Conservation (phyloP, 1,140 invertebrate species). For the Drosophila repletoides region DNA sequence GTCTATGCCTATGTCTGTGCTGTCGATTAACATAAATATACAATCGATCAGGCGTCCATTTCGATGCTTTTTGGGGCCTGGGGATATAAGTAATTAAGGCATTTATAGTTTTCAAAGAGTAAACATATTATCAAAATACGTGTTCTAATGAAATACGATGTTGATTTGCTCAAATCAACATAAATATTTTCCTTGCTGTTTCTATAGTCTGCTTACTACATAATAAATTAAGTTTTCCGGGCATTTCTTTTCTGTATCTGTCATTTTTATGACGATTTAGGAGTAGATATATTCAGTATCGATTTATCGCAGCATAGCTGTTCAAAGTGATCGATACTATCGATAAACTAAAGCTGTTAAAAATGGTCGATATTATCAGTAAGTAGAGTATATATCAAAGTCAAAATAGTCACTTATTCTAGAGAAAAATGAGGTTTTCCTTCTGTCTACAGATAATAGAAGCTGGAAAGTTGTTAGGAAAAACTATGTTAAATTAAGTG, state of each 20-base stretch:
- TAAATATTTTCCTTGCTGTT: no score
- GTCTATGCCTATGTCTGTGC: neutral
- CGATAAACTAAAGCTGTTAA: no score
- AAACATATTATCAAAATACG: slow-evolving; percentile 16
- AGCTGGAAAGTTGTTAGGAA: no score
- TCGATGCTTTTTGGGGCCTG: neutral
- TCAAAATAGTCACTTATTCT: no score
- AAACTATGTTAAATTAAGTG: neutral
- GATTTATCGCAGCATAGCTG: no score
- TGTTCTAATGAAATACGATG: neutral
- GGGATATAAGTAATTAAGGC: no score
- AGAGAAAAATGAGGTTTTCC: no score
- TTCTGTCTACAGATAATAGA: no score
- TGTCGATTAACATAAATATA: slow-evolving; percentile 23
- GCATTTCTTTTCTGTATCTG: neutral
- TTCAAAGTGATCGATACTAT: no score
- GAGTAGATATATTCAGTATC: neutral
- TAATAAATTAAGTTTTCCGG: neutral
- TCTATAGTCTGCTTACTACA: no score
- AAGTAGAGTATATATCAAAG: no score
- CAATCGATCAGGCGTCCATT: neutral
- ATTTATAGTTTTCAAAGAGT: neutral
- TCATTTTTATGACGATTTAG: neutral
- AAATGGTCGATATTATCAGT: no score
- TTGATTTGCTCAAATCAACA: neutral